Base-by-base conservation (phyloP, 2,797 vertebrate genomes). In the Coluber constrictor region DNA sequence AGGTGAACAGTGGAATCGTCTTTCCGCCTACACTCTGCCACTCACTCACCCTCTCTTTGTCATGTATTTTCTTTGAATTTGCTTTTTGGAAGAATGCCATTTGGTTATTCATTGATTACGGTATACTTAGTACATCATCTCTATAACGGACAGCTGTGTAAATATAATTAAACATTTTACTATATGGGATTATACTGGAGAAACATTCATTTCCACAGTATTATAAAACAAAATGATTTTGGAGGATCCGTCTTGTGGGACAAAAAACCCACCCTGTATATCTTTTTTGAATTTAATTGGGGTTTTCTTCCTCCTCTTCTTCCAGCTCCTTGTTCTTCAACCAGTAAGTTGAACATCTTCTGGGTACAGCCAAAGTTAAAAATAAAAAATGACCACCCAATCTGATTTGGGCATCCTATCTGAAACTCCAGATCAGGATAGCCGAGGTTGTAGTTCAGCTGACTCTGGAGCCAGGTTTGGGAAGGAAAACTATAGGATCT, bases 1-100 rank as follows among this genome's bases (percentile, higher is more conserved):
- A 96, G 3, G 43, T 93, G 96, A 86, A 94, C 93, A 95, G 95
- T 60, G 90, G 90, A 93, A 95, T 56, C 43, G 16, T 18, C 20
- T 88, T 57, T 16, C 87, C 94, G 87, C 83, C 37, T 47, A 37
- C 51, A 32, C 16, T 57, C 60, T 92, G 60, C 63, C 37, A 88
- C 87, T 29, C 25, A 70, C 5, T n/a, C 13, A 32, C 66, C 37
- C 5, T 32, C 54, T 51, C 32, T 57, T 9, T 37, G 27, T n/a
- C 13, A 6, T 20, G 4, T 18, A 32, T 1, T 29, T 15, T 16
- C 16, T 86, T 56, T 90, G 90, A 12, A 47, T 47, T 10, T 66
- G n/a, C 37, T 90, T 66, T 94, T 70, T 94, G 89, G 61, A 92
- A 93, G 86, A 27, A 57, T 94, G 56, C 2, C 32, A 63, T 90